Base-by-base conservation (phyloP, 2,113 vertebrate species). In the Merops nubicus region DNA sequence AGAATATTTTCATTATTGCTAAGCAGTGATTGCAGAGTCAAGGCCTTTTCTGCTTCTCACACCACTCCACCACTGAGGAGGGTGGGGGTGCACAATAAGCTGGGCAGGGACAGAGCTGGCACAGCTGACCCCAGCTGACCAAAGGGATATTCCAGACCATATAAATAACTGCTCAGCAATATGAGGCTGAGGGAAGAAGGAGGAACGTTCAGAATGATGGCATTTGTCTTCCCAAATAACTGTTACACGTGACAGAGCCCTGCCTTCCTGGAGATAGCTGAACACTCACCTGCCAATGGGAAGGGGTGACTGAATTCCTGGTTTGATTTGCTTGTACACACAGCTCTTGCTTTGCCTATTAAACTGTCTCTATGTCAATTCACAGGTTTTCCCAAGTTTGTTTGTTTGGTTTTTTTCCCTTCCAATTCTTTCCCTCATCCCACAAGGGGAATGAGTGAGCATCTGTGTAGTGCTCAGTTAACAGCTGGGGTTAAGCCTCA, bases 161-260 rank as follows among this genome's bases (percentile, higher is more conserved):
- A 31, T 31, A 28, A 5, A 0, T 0, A 23, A 31, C 29, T 42
- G 31, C 25, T 34, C 54, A 42, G 54, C 4, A 23, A 23, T 29
- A 60, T 7, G 40, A 28, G 60, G 22, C 14, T 40, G 18, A 13
- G 6, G 29, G 34, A 22, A 11, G 18, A 21, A 16, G 10, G 12
- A 16, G 16, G 11, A 5, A 14, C 3, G 0, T 40, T 48, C 1
- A 1, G 45, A 29, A 23, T 8, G 4, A 60, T 18, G 5, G 11
- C 0, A 0, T 60, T 34, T 42, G 43, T 42, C 25, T 60, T 70
- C 53, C 34, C 43, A n/a, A 38, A 40, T 57, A 7, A 81, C 42
- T 2, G 0, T 20, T 45, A 47, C 0, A 0, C 2, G 1, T 20
- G 21, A 47, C 5, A 2, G 40, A 81, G 50, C 20, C 50, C 77